phyloP scores from a whole-genome alignment of 2,797 vertebrate species.

The Poecilia picta region DNA sequence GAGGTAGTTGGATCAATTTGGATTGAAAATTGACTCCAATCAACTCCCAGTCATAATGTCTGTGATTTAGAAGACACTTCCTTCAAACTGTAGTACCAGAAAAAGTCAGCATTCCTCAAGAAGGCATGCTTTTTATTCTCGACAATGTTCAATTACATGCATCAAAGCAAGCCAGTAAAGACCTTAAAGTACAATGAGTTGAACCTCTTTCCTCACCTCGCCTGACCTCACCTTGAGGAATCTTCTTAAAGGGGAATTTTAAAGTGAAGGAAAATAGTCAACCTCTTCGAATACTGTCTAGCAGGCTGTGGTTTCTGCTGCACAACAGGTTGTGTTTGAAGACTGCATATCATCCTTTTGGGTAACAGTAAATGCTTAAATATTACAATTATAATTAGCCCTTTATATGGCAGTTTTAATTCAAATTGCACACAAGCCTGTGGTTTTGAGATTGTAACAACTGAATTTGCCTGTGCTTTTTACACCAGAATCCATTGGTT shows the following conservation, averaged over 20 bases:
- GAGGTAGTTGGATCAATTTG: not conserved
- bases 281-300: not conserved
- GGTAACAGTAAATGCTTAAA: not conserved
- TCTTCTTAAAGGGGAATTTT: not conserved
- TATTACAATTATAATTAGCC: not conserved
- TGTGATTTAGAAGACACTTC: not conserved
- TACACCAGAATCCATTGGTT: not conserved
- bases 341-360: not conserved
- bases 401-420: not conserved
- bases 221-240: not conserved
- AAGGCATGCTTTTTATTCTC: not conserved
- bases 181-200: not conserved
- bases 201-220: not conserved
- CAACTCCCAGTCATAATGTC: not conserved
- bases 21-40: not conserved
- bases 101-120: not conserved
- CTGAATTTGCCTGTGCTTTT: not conserved
- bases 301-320: not conserved
- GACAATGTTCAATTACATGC: not conserved
- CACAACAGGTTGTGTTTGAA: slow-evolving; percentile 2
- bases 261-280: not conserved
- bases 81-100: not conserved
- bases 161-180: not conserved
- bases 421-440: slow-evolving; percentile 1
- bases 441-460: slow-evolving; percentile 1